Percentiles rank a stretch among this genome's conserved stretches.
Evolutionary conservation across 1,140 invertebrate genomes (phyloP).

Genomic region (Planococcus citri): DNA sequence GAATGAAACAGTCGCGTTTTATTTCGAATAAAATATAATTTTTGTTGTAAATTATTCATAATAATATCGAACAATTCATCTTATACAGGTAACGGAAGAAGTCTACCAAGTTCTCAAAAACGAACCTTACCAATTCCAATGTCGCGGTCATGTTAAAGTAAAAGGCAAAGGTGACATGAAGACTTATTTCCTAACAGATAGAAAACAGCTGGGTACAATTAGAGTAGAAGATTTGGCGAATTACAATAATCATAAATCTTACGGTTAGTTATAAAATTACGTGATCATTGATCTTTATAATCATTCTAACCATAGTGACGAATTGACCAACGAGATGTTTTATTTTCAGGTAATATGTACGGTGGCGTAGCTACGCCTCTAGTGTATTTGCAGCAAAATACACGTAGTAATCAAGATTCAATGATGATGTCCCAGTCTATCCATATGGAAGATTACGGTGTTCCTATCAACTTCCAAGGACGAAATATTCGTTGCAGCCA

Average conservation of each 20-base stretch:
- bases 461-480: constrained; percentile 25
- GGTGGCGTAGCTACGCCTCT: constrained; percentile 55
- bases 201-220: constrained; percentile 44
- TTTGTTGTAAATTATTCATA: too few relatives aligned
- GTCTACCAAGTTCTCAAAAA: constrained; percentile 57
- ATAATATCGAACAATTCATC: too few relatives aligned
- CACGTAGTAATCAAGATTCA: constrained; percentile 34
- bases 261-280: not conserved
- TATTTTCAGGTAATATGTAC: constrained; percentile 38
- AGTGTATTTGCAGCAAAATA: constrained; percentile 45
- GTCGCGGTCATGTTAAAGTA: constrained; percentile 75
- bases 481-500: constrained; percentile 25
- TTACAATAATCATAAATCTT: constrained; percentile 21
- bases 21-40: too few relatives aligned
- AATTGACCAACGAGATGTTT: not conserved
- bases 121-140: constrained; percentile 62
- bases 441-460: constrained; percentile 19
- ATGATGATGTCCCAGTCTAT: constrained; percentile 11
- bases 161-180: constrained; percentile 91
- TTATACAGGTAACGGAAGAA: constrained; percentile 77
- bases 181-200: constrained; percentile 72
- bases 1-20: too few relatives aligned
- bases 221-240: constrained; percentile 40
- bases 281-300: not conserved
- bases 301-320: not conserved